Evolutionary conservation across 2,888 invertebrate species (phyloP).

Genomic region (Barypeithes pellucidus): DNA sequence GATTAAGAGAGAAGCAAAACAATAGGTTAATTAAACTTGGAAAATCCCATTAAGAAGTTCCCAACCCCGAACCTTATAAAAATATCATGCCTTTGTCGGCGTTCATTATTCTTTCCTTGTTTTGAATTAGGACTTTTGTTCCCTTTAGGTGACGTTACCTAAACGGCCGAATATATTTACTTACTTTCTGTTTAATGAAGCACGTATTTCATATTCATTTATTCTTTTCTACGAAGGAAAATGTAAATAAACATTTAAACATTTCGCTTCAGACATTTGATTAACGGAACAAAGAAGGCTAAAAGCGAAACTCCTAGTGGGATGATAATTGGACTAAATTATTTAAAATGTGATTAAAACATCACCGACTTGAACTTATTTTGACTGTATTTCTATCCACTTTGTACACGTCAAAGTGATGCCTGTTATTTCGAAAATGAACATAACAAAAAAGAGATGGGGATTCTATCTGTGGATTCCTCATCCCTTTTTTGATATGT

Average conservation of each 20-base stretch:
- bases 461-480: no score
- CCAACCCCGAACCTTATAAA: not conserved
- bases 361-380: no score
- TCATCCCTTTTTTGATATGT: no score
- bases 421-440: no score
- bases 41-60: not conserved
- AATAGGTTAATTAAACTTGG: conserved; percentile 10
- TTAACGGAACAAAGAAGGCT: not conserved
- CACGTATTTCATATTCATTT: conserved; percentile 5
- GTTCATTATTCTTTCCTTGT: not conserved
- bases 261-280: not conserved
- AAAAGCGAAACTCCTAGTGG: not conserved
- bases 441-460: no score
- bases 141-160: not conserved
- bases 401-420: no score
- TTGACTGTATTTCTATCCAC: no score
- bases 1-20: not conserved
- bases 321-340: no score
- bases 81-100: not conserved
- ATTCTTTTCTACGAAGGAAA: not conserved
- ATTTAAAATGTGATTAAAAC: no score
- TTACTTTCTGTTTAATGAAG: not conserved
- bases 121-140: not conserved
- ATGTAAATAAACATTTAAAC: not conserved
- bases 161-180: not conserved